These are phyloP conservation scores for Anoncus sp. DNA, from an alignment of 2,888 invertebrate species.

Conservation along the genomic window DNA sequence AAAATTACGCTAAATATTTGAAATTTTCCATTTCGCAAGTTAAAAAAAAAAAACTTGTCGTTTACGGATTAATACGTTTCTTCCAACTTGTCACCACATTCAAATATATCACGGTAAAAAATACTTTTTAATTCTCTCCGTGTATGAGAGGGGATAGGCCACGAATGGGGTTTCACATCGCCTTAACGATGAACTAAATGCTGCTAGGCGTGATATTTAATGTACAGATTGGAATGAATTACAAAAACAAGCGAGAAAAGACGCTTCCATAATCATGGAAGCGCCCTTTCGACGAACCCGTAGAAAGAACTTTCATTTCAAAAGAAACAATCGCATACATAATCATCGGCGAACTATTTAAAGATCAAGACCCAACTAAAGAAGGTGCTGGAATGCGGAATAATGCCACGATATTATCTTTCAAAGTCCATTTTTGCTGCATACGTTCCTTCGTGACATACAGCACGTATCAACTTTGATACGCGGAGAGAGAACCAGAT, in stretches of 20 bases:
- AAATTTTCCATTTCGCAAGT: too few relatives aligned
- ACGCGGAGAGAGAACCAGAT: neutral
- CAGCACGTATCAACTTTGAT: neutral
- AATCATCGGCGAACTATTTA: neutral
- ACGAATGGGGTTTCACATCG: too few relatives aligned
- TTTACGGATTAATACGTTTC: too few relatives aligned
- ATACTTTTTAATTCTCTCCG: too few relatives aligned
- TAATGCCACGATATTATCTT: constrained; percentile 9
- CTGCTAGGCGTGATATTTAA: neutral
- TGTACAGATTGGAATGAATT: neutral
- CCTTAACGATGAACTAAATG: too few relatives aligned
- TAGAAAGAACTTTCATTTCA: neutral
- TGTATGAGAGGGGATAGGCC: too few relatives aligned
- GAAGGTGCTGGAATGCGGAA: neutral
- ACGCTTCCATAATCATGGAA: neutral
- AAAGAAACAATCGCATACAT: neutral
- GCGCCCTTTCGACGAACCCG: too few relatives aligned
- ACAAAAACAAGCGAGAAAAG: neutral
- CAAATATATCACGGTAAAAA: too few relatives aligned
- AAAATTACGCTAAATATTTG: too few relatives aligned
- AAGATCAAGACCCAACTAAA: neutral
- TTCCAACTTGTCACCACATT: too few relatives aligned
- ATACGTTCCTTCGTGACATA: neutral
- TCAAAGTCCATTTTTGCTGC: constrained; percentile 20
- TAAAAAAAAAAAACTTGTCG: too few relatives aligned